Conservation (phyloP, 2,888 invertebrate species). For the Phymatocera aterrima region DNA sequence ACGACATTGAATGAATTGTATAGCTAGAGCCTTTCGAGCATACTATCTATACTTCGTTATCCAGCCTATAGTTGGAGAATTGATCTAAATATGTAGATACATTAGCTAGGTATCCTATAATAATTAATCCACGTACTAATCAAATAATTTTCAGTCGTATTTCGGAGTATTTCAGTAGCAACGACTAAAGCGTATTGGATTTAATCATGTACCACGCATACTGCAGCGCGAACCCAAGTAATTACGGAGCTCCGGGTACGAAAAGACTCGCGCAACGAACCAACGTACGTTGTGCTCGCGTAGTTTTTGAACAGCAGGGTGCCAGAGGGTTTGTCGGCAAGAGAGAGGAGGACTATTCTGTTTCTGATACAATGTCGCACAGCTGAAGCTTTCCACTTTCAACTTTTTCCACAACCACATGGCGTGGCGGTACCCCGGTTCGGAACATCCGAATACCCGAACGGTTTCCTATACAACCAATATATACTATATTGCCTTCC, state of each 20-base stretch:
- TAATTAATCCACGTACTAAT: constrained; percentile 13
- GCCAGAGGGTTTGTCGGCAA: constrained; percentile 8
- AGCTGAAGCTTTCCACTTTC: constrained; percentile 38
- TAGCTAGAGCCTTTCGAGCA: no score
- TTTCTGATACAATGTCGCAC: constrained; percentile 10
- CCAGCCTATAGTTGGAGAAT: no score
- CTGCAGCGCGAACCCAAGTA: constrained; percentile 3
- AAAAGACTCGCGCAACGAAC: constrained; percentile 37
- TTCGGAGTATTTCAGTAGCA: neutral
- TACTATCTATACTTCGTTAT: no score
- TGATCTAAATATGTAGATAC: neutral
- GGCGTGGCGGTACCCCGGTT: neutral
- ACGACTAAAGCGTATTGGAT: constrained; percentile 15
- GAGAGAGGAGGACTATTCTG: neutral
- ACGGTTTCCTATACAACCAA: constrained; percentile 25
- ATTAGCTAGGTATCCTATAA: neutral
- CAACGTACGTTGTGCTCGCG: constrained; percentile 29
- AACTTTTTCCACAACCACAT: constrained; percentile 3
- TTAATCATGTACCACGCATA: constrained; percentile 29
- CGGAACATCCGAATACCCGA: constrained; percentile 9
- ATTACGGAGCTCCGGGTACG: constrained; percentile 39
- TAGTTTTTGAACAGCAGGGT: constrained; percentile 11
- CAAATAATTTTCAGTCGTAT: constrained; percentile 13
- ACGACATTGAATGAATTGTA: no score
- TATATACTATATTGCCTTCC: no score